Percentiles rank a stretch among this genome's conserved stretches.
Conservation (phyloP, 2,888 invertebrate species). For the Cremastinae sp. region DNA sequence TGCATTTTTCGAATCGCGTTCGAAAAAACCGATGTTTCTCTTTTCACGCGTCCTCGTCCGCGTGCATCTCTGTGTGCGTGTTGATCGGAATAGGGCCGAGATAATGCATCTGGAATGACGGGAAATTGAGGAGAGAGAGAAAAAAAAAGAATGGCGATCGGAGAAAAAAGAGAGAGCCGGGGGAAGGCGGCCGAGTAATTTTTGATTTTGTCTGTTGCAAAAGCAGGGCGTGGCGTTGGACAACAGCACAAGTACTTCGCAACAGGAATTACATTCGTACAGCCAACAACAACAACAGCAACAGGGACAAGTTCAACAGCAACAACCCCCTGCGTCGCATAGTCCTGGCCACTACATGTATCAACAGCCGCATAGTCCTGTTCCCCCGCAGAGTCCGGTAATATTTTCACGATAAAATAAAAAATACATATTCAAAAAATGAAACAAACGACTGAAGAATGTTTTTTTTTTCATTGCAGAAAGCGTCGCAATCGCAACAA, state of each 20-base stretch:
- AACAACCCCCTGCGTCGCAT: constrained; percentile 70
- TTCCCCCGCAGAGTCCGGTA: constrained; percentile 78
- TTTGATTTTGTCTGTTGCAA: constrained; percentile 57
- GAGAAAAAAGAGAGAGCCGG: constrained; percentile 21
- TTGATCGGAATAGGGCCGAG: too few relatives aligned
- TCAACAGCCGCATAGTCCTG: constrained; percentile 77
- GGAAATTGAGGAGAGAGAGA: neutral
- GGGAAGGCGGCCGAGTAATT: constrained; percentile 8
- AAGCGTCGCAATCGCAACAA: constrained; percentile 78
- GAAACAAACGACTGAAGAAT: too few relatives aligned
- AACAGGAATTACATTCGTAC: constrained; percentile 82
- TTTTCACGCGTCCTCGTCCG: too few relatives aligned
- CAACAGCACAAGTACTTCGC: constrained; percentile 85
- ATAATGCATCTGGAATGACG: too few relatives aligned
- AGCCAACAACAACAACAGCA: constrained; percentile 80
- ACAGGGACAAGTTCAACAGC: constrained; percentile 67
- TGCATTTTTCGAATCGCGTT: constrained; percentile 12
- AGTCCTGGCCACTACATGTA: constrained; percentile 77
- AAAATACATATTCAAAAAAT: neutral
- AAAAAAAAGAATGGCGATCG: constrained; percentile 26
- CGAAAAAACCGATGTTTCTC: constrained; percentile 20
- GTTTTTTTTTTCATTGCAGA: constrained; percentile 68
- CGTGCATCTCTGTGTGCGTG: too few relatives aligned
- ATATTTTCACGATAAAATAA: constrained; percentile 64
- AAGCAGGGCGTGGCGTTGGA: constrained; percentile 84